These are phyloP conservation scores for Clytia hemisphaerica DNA, from an alignment of 30 jellyfish, hydroid and myxozoan genomes.

Conservation along the genomic window DNA sequence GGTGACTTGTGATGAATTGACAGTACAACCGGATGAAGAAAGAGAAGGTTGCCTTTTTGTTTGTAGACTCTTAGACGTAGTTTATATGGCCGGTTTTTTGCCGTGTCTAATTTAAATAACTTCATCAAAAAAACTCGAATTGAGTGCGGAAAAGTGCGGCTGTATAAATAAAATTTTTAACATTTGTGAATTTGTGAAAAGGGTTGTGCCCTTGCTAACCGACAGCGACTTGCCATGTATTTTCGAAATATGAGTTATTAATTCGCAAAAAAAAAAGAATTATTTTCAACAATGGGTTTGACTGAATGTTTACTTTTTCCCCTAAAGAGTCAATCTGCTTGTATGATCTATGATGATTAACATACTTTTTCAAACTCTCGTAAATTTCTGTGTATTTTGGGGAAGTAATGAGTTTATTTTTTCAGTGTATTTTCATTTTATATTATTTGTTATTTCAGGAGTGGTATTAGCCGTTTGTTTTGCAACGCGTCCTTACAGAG, in stretches of 20 bases:
- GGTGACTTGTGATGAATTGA: not conserved
- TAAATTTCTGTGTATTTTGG: not conserved
- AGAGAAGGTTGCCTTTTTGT: conserved; percentile 20
- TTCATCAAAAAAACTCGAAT: too few relatives aligned
- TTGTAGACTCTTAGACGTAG: too few relatives aligned
- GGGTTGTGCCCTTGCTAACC: not conserved
- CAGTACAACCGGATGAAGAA: conserved; percentile 27
- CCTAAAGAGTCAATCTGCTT: too few relatives aligned
- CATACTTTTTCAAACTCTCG: not conserved
- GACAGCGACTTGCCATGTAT: too few relatives aligned
- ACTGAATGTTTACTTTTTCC: not conserved
- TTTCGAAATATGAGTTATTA: too few relatives aligned
- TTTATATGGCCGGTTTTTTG: too few relatives aligned
- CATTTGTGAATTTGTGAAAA: conserved; percentile 1
- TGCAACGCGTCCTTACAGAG: conserved; percentile 49
- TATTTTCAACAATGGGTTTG: too few relatives aligned
- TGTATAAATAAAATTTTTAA: too few relatives aligned
- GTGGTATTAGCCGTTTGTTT: conserved; percentile 77
- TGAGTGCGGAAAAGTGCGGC: too few relatives aligned
- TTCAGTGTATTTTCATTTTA: not conserved
- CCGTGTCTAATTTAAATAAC: too few relatives aligned
- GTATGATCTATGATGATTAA: too few relatives aligned
- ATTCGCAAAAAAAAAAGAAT: too few relatives aligned
- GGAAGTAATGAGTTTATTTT: not conserved
- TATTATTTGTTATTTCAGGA: conserved; percentile 34